phyloP scores from a whole-genome alignment of 2,888 invertebrate species.

The Desoria tigrina region DNA sequence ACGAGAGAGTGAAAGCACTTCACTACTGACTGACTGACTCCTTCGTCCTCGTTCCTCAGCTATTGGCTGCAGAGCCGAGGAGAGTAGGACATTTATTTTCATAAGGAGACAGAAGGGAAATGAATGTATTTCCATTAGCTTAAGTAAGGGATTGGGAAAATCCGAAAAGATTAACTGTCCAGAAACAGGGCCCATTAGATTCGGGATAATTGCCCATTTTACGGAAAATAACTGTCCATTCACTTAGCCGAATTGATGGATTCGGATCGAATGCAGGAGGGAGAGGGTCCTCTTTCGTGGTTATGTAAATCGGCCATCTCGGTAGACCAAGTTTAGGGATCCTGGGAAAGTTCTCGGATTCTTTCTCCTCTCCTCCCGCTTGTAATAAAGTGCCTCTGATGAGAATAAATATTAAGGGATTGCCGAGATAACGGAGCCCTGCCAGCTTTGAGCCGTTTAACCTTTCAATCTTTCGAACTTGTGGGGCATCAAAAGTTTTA shows the following conservation, averaged over 20 bases:
- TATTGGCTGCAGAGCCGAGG: no score
- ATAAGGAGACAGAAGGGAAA: conserved; percentile 8
- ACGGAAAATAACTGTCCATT: conserved; percentile 15
- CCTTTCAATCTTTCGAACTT: neutral
- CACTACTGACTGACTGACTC: neutral
- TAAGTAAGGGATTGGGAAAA: conserved; percentile 11
- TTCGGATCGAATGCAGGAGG: neutral
- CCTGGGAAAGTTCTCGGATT: no score
- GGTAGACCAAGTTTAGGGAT: no score
- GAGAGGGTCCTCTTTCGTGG: no score
- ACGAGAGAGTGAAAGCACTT: conserved; percentile 12
- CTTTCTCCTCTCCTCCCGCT: no score
- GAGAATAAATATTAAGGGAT: neutral
- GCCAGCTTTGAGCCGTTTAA: no score
- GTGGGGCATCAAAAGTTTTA: conserved; percentile 2
- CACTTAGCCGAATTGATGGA: conserved; percentile 18
- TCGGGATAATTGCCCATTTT: conserved; percentile 16
- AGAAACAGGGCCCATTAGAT: conserved; percentile 9
- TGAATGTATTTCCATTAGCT: conserved; percentile 13
- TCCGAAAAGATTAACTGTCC: conserved; percentile 19
- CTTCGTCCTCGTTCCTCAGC: no score
- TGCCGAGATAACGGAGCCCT: neutral
- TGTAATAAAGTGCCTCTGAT: no score
- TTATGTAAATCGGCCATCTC: no score
- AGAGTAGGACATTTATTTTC: conserved; percentile 18